These are phyloP conservation scores for Protonibea diacanthus DNA, from an alignment of 2,797 vertebrate species.

Conservation along the genomic window DNA sequence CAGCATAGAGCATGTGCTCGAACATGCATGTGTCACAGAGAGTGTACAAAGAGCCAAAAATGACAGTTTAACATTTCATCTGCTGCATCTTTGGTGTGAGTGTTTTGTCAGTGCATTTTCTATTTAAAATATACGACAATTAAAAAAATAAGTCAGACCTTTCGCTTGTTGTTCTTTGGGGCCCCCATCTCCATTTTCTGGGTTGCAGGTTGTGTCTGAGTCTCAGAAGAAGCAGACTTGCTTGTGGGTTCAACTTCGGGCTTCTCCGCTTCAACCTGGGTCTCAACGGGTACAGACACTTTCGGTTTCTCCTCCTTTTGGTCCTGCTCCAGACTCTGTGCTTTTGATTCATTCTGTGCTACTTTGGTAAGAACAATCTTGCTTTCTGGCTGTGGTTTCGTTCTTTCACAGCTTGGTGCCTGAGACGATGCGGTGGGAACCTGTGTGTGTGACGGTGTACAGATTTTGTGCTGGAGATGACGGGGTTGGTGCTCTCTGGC, in stretches of 20 bases:
- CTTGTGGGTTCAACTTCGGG: slow-evolving; percentile 56
- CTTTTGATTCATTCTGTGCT: slow-evolving; percentile 3
- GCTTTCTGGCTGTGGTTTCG: slow-evolving; percentile 26
- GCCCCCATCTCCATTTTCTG: slow-evolving; percentile 32
- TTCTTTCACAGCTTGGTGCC: slow-evolving; percentile 28
- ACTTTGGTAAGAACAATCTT: slow-evolving; percentile 28
- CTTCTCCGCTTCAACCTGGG: slow-evolving; percentile 67
- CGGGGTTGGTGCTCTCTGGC: slow-evolving; percentile 78
- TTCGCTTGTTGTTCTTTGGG: slow-evolving; percentile 75
- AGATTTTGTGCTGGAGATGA: slow-evolving; percentile 65
- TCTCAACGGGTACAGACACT: background rate
- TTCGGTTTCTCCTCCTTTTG: slow-evolving; percentile 36
- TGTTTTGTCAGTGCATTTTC: background rate
- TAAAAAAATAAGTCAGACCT: slow-evolving; percentile 62
- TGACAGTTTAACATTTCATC: background rate
- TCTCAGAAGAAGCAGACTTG: background rate
- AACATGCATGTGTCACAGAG: slow-evolving; percentile 1
- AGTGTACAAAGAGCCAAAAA: background rate
- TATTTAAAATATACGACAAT: background rate
- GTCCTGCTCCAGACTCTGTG: slow-evolving; percentile 5
- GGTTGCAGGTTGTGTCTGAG: slow-evolving; percentile 19
- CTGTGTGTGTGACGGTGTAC: slow-evolving; percentile 13
- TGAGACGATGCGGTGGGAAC: slow-evolving; percentile 27
- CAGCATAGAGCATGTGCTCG: background rate
- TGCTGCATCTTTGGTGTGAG: background rate